phyloP scores from a whole-genome alignment of 2,888 invertebrate genomes.

The Rhingia rostrata region DNA sequence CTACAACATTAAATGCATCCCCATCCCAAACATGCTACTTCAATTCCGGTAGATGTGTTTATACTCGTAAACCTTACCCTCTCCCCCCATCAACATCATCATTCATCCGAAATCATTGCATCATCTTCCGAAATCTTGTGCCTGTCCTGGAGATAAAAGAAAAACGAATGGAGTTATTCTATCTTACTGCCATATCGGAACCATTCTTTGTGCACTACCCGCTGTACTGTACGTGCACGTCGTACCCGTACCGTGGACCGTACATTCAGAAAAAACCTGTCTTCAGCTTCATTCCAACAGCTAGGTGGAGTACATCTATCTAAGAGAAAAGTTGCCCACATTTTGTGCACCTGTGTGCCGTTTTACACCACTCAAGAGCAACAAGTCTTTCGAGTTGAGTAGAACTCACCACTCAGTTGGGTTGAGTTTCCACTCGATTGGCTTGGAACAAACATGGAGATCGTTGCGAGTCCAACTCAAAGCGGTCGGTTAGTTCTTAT shows the following conservation, averaged over 20 bases:
- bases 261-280: conserved; percentile 64
- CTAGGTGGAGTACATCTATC: conserved; percentile 41
- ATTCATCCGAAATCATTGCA: conserved; percentile 68
- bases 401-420: conserved; percentile 21
- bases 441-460: conserved; percentile 16
- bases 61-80: conserved; percentile 63
- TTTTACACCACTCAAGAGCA: conserved; percentile 50
- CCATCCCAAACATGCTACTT: conserved; percentile 24
- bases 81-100: conserved; percentile 66
- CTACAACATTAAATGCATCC: conserved; percentile 20
- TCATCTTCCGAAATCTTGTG: conserved; percentile 67
- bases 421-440: conserved; percentile 39
- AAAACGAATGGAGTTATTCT: conserved; percentile 63
- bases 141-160: conserved; percentile 56
- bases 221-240: conserved; percentile 6
- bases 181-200: conserved; percentile 60
- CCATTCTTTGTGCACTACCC: conserved; percentile 67
- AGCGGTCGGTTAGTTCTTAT: conserved; percentile 56
- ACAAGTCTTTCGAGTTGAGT: conserved; percentile 15
- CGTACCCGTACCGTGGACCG: not conserved
- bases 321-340: conserved; percentile 38
- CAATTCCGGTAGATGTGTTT: conserved; percentile 68
- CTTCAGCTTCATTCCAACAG: conserved; percentile 20
- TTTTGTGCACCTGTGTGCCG: conserved; percentile 27
- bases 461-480: conserved; percentile 49